Evolutionary conservation across 2,888 invertebrate species (phyloP).

Genomic region (Anticlea derivata): DNA sequence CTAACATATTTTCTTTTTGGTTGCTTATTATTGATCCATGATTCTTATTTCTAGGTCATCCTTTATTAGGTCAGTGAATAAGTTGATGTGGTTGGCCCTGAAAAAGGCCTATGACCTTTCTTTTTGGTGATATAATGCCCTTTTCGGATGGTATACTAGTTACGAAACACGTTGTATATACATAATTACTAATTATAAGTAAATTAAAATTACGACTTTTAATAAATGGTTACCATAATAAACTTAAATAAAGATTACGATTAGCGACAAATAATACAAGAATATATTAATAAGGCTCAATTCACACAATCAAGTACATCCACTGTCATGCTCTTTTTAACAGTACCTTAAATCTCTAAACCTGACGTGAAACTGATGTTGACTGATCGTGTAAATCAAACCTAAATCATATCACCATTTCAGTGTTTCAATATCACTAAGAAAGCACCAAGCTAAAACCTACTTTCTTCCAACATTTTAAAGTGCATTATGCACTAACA

Average conservation of each 20-base stretch:
- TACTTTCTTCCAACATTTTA: slow-evolving; percentile 35
- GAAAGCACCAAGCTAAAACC: slow-evolving; percentile 60
- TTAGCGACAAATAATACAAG: slow-evolving; percentile 4
- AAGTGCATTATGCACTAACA: slow-evolving; percentile 26
- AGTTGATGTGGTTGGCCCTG: too few relatives aligned
- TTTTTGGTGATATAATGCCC: too few relatives aligned
- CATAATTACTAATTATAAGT: background rate
- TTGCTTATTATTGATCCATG: too few relatives aligned
- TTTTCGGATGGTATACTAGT: too few relatives aligned
- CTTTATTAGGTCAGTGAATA: too few relatives aligned
- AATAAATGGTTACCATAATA: background rate
- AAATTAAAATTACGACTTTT: background rate
- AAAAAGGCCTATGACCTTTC: too few relatives aligned
- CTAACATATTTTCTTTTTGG: too few relatives aligned
- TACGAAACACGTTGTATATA: too few relatives aligned
- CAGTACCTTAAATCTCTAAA: background rate
- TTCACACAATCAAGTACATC: slow-evolving; percentile 17
- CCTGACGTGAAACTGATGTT: slow-evolving; percentile 26
- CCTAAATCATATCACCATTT: slow-evolving; percentile 11
- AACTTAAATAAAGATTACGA: background rate
- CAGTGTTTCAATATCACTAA: slow-evolving; percentile 18
- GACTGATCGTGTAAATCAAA: slow-evolving; percentile 16
- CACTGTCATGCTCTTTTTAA: background rate
- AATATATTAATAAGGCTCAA: slow-evolving; percentile 5
- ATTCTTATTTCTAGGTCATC: too few relatives aligned